These are phyloP conservation scores for Motacilla tschutschensis DNA, from an alignment of 2,113 vertebrate species.

Conservation along the genomic window DNA sequence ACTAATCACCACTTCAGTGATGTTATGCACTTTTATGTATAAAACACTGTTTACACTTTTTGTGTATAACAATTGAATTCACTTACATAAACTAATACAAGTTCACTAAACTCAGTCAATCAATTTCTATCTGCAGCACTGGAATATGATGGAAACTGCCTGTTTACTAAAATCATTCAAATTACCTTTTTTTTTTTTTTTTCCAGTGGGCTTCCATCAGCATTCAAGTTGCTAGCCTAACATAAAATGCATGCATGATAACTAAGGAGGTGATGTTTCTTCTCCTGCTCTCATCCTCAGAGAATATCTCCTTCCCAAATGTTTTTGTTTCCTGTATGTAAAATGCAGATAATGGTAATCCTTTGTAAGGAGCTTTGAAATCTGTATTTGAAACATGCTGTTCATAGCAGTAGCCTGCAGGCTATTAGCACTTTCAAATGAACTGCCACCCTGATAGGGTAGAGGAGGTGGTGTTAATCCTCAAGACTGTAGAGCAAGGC, in stretches of 20 bases:
- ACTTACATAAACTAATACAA: neutral
- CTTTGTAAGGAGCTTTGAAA: slow-evolving; percentile 30
- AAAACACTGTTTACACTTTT: neutral
- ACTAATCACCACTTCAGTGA: neutral
- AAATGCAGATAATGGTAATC: slow-evolving; percentile 22
- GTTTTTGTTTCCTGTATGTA: slow-evolving; percentile 20
- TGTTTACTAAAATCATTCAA: neutral
- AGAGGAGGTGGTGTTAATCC: neutral
- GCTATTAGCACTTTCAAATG: neutral
- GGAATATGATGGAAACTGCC: neutral
- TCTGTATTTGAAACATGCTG: neutral
- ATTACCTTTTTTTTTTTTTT: too few species aligned
- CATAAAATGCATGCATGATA: neutral
- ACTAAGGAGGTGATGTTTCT: neutral
- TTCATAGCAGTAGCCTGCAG: neutral
- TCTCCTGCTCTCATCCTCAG: neutral
- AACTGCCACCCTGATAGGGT: neutral
- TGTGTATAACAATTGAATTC: neutral
- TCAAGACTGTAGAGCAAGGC: neutral
- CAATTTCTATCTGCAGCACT: neutral
- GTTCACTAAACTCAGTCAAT: neutral
- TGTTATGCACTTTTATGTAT: neutral
- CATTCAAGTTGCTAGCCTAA: neutral
- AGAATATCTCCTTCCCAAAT: neutral
- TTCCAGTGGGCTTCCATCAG: neutral